Evolutionary conservation across 2,797 vertebrate genomes (phyloP).

Genomic region (Spatula clypeata): DNA sequence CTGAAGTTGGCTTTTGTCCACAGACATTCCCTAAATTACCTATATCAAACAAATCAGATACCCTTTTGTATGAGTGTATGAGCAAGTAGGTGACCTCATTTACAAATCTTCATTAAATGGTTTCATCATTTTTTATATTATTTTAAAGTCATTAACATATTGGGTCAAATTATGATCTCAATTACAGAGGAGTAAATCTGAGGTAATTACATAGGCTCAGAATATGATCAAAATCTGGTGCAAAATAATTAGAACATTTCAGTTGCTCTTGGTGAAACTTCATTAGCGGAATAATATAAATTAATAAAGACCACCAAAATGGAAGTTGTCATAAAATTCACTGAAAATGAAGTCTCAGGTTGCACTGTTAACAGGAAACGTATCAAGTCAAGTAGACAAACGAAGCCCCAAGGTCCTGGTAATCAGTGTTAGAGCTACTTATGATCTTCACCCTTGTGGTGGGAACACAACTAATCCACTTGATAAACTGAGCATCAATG

Average conservation of each 20-base stretch:
- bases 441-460: constrained; percentile 7
- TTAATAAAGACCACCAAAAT: constrained; percentile 23
- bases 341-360: neutral
- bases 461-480: neutral
- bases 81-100: constrained; percentile 66
- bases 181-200: constrained; percentile 47
- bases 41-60: constrained; percentile 64
- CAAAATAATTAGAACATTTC: constrained; percentile 55
- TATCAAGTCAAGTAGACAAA: neutral
- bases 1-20: constrained; percentile 11
- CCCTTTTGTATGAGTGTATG: constrained; percentile 36
- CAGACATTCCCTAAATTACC: constrained; percentile 16
- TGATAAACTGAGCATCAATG: constrained; percentile 28
- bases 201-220: neutral
- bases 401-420: accelerated
- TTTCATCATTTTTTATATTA: constrained; percentile 60
- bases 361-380: neutral
- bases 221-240: constrained; percentile 38
- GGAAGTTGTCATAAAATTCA: neutral
- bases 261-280: constrained; percentile 16
- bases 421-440: neutral
- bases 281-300: constrained; percentile 20
- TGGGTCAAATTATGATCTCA: constrained; percentile 56
- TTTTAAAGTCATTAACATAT: constrained; percentile 44
- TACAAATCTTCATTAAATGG: constrained; percentile 72